Base-by-base conservation (phyloP, 2,888 invertebrate genomes). In the Arctia plantaginis region DNA sequence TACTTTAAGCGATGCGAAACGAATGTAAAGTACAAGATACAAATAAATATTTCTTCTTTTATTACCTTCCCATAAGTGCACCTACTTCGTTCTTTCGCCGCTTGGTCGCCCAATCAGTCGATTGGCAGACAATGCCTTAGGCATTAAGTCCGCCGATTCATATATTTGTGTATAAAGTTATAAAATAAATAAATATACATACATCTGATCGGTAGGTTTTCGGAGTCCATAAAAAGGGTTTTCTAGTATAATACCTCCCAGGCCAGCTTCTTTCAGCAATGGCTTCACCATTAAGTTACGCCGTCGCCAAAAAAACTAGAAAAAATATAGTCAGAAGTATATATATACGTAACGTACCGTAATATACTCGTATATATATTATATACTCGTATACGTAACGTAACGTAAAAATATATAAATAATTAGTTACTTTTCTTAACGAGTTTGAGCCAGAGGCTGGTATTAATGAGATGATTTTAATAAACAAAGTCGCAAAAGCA, bases 151-250 rank as follows among this genome's bases (percentile, higher is more conserved):
- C n/a, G n/a, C n/a, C n/a, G n/a, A n/a, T n/a, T n/a, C n/a, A n/a
- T n/a, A n/a, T n/a, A n/a, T n/a, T n/a, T n/a, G n/a, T n/a, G n/a
- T n/a, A n/a, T n/a, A n/a, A n/a, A n/a, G n/a, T n/a, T n/a, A n/a
- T n/a, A n/a, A n/a, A n/a, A n/a, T n/a, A n/a, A 55, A 15, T 69
- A 70, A 20, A 47, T 44, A 72, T 78, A 94, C 96, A 96, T 96
- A 98, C 98, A 97, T 93, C 97, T 99, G 99, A 90, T 98, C 97
- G 81, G 97, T 97, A 0, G 99, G 99, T 94, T 99, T 99, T 80
- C 99, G 96, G 2, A 97, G 92, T 51, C 99, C 99, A 93, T 99
- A 99, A 94, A 98, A 99, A 18, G 99, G 99, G 94, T 99, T 99
- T 95, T 99, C 99, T 82, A 99, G 94, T 78, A 99, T 97, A 71